Percentiles rank a stretch among this genome's conserved stretches.
Evolutionary conservation across 2,888 invertebrate species (phyloP).

Genomic region (Sthenelais limicola): DNA sequence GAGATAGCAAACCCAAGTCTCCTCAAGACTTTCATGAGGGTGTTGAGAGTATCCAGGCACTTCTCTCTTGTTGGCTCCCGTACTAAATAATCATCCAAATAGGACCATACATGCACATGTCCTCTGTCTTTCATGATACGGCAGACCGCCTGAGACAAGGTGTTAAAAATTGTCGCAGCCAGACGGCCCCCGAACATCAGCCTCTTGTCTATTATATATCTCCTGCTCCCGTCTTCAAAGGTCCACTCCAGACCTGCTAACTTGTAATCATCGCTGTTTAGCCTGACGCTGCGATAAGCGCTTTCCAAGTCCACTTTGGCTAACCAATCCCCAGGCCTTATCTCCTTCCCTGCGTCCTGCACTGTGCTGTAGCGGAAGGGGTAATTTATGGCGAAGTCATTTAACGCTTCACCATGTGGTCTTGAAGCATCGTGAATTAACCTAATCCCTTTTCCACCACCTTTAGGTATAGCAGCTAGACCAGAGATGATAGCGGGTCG

Average conservation of each 20-base stretch:
- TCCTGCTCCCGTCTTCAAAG: neutral
- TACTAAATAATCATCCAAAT: constrained; percentile 12
- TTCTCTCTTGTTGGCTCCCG: neutral
- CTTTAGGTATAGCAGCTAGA: constrained; percentile 1
- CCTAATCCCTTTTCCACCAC: neutral
- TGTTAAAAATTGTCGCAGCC: constrained; percentile 25
- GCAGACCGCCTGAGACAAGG: constrained; percentile 13
- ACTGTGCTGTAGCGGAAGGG: neutral
- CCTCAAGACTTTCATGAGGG: neutral
- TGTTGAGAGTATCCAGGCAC: neutral
- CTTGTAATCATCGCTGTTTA: neutral
- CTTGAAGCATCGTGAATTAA: constrained; percentile 13
- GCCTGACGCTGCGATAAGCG: neutral
- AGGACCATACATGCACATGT: neutral
- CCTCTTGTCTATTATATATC: neutral
- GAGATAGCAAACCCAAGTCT: constrained; percentile 8
- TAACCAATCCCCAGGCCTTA: neutral
- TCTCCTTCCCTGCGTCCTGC: neutral
- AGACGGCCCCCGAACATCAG: constrained; percentile 28
- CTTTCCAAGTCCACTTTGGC: constrained; percentile 13
- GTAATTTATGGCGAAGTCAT: neutral
- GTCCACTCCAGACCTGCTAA: constrained; percentile 8
- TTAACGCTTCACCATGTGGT: neutral
- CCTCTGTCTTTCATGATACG: neutral
- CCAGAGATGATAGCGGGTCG: neutral